Evolutionary conservation across 2,113 vertebrate species (phyloP).

Genomic region (Cairina moschata): DNA sequence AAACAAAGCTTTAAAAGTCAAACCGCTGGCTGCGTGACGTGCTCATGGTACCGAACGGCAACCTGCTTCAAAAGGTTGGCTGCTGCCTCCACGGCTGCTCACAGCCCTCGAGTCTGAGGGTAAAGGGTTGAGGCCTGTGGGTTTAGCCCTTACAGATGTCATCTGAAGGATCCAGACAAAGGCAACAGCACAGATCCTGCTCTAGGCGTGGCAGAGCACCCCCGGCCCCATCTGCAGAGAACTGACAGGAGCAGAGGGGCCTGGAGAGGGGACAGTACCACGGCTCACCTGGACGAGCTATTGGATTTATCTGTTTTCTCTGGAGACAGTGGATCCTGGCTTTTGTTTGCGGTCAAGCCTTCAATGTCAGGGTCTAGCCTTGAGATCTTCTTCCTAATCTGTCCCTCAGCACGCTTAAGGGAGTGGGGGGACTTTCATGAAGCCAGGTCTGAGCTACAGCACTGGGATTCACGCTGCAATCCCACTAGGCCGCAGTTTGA

Average conservation of each 20-base stretch:
- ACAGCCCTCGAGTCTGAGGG: rapidly evolving
- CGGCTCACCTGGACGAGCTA: background rate
- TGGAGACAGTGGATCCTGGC: background rate
- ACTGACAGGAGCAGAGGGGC: background rate
- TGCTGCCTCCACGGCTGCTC: background rate
- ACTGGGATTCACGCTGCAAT: background rate
- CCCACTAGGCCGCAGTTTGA: background rate
- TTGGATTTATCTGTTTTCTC: background rate
- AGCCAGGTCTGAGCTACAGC: background rate
- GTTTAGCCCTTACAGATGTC: background rate
- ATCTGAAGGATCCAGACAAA: background rate
- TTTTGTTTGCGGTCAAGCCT: background rate
- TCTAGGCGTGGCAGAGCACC: background rate
- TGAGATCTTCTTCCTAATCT: background rate
- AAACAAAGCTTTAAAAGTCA: background rate
- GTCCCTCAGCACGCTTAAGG: background rate
- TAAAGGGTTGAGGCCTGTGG: background rate
- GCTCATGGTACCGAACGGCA: background rate
- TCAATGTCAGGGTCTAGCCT: background rate
- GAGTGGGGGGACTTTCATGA: background rate
- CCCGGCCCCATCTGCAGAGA: background rate
- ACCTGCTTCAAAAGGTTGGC: background rate
- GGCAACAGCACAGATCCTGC: background rate
- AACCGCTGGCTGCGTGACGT: background rate
- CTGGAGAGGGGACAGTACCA: background rate